phyloP scores from a whole-genome alignment of 2,888 invertebrate species.

The Tiphia femorata region DNA sequence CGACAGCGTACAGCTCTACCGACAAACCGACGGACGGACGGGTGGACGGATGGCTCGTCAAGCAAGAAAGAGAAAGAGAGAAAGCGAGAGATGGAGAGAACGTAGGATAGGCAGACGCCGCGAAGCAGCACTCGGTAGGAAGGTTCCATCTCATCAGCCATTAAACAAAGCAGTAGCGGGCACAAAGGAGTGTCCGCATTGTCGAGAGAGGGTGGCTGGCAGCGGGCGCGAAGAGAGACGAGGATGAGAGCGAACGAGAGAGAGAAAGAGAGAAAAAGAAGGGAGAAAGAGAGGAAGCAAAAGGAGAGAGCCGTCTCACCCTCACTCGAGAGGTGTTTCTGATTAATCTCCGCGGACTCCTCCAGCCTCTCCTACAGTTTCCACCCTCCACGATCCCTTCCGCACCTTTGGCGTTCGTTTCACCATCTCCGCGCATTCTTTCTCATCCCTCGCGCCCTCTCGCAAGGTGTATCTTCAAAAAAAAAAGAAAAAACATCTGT shows the following conservation, averaged over 20 bases:
- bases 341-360: constrained; percentile 58
- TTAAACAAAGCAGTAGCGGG: constrained; percentile 61
- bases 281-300: constrained; percentile 1
- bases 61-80: constrained; percentile 22
- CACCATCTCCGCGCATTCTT: not conserved
- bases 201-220: constrained; percentile 48
- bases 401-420: not conserved
- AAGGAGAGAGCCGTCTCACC: constrained; percentile 30
- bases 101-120: no score
- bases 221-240: no score
- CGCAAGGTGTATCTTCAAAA: no score
- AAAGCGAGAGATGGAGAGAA: no score
- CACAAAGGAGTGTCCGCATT: constrained; percentile 59
- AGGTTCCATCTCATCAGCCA: constrained; percentile 65
- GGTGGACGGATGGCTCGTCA: constrained; percentile 6
- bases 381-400: constrained; percentile 10
- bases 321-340: constrained; percentile 54
- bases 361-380: constrained; percentile 19
- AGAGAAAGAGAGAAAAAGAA: constrained; percentile 18
- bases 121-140: constrained; percentile 27
- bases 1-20: constrained; percentile 15
- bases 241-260: no score
- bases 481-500: no score
- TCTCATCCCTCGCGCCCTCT: no score
- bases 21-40: not conserved